Evolutionary conservation across 2,797 vertebrate genomes (phyloP), one percentile per base, ranked within the genome.

Genomic region (Chelonia mydas): DNA sequence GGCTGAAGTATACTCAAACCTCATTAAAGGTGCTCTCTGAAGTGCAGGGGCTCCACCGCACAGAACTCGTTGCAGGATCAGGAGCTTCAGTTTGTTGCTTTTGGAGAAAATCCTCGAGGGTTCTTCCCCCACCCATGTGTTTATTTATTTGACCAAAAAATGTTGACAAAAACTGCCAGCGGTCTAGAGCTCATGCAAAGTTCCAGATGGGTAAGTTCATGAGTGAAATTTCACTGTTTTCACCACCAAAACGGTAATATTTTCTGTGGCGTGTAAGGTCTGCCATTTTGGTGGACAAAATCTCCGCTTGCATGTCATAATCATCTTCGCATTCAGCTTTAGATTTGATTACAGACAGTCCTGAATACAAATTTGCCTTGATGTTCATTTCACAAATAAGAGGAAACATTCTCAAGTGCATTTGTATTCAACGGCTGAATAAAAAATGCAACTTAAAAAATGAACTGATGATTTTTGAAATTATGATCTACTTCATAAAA

Each of bases 391-490:
- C n/a, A 79, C 9, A 49, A 81, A 2, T 41, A 85, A 5, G 10
- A 1, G 10, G 37, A 51, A 96, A 89, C 19, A 55, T 72, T 85
- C 68, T 37, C 10, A 27, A 80, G 33, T 77, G 83, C 28, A 41
- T 89, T 50, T 53, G n/a, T 53, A 88, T 7, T 41, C 85, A 83
- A 90, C 81, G 25, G 33, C 76, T 12, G 13, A 82, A 88, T 80
- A 91, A n/a, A 86, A 87, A 91, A 80, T 81, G 80, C 81, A 79
- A 80, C 76, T 78, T 83, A 89, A 90, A 90, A 77, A 81, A 53
- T 90, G 92, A 61, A 94, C 21, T 76, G 13, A 25, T 79, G 11
- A n/a, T 83, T 86, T 93, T 86, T 91, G 84, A 93, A 84, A 84
- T 19, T 87, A 61, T 25, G 33, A 82, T 41, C 21, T 68, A 78